Evolutionary conservation across 2,888 invertebrate species (phyloP), one percentile per base, ranked within the genome.

Genomic region (Anticlea derivata): DNA sequence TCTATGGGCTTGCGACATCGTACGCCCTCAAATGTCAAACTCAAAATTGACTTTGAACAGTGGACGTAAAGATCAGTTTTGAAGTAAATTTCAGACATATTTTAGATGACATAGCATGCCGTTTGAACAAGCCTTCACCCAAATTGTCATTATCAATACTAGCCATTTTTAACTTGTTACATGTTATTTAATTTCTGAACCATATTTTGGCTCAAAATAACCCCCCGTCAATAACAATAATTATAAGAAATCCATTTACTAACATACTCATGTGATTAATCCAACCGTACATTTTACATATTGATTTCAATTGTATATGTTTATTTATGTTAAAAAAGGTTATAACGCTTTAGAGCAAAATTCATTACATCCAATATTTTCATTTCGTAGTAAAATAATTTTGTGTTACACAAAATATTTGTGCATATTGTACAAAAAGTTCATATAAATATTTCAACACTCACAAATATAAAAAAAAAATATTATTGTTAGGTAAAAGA

Each of bases 291-390:
- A 33, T 48, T 49, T 58, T 50, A 54, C 46, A 51, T 51, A 55
- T 55, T 55, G 48, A 54, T 59, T 63, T 58, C 56, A 48, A 53
- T 62, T 65, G 54, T 66, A 61, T 63, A 58, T 49, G 59, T 57
- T 52, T 50, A 54, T 50, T 54, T 54, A 48, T 60, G 55, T 44
- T 58, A 56, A 58, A 50, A 49, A 53, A 41, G 52, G 46, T 57
- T 48, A 55, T 55, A n/a, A 44, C 50, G 53, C 53, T 53, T 49
- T 20, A 22, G 26, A 48, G 41, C 53, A 33, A 30, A n/a, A 30
- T 24, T 35, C 50, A 44, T n/a, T 34, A 43, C 29, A 44, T n/a
- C n/a, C 35, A 34, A 37, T 27, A 7, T 24, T 26, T 35, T 20
- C 20, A 27, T 29, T 4, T 10, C 20, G n/a, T 17, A 11, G 0